phyloP scores from a whole-genome alignment of 2,888 invertebrate species.

The Allacma fusca region DNA sequence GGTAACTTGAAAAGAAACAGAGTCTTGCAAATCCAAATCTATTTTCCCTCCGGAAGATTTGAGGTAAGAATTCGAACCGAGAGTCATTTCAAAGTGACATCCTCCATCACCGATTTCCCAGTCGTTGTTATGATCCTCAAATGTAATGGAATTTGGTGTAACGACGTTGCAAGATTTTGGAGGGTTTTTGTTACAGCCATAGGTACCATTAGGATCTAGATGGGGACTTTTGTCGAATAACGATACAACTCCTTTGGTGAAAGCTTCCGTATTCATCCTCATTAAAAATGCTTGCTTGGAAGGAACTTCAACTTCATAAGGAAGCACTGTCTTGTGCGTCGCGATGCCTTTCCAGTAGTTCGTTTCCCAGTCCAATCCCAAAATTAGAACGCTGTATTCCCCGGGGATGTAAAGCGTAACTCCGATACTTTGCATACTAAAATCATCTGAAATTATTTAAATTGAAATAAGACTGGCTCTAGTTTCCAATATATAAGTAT shows the following conservation, averaged over 20 bases:
- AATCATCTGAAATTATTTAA: conserved; percentile 24
- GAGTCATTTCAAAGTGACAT: conserved; percentile 37
- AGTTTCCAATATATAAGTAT: too few relatives aligned
- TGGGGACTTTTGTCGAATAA: background rate
- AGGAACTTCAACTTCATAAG: background rate
- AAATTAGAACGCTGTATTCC: conserved; percentile 52
- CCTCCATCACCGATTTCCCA: conserved; percentile 43
- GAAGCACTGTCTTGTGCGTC: conserved; percentile 37
- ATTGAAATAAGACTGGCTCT: background rate
- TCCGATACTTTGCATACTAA: conserved; percentile 42
- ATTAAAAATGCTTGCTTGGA: conserved; percentile 4
- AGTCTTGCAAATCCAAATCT: conserved; percentile 44
- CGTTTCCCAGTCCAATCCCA: conserved; percentile 42
- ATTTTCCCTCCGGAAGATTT: conserved; percentile 37
- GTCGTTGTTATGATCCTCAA: background rate
- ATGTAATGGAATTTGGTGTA: background rate
- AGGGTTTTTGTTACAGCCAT: conserved; percentile 27
- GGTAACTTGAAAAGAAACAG: conserved; percentile 37
- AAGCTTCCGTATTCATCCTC: background rate
- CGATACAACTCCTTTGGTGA: background rate
- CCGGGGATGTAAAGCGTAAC: conserved; percentile 54
- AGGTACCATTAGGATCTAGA: background rate
- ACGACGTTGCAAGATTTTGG: conserved; percentile 6
- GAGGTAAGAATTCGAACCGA: conserved; percentile 29
- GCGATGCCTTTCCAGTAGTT: conserved; percentile 25